Evolutionary conservation across 2,888 invertebrate species (phyloP).

Genomic region (Copidosoma aretas): DNA sequence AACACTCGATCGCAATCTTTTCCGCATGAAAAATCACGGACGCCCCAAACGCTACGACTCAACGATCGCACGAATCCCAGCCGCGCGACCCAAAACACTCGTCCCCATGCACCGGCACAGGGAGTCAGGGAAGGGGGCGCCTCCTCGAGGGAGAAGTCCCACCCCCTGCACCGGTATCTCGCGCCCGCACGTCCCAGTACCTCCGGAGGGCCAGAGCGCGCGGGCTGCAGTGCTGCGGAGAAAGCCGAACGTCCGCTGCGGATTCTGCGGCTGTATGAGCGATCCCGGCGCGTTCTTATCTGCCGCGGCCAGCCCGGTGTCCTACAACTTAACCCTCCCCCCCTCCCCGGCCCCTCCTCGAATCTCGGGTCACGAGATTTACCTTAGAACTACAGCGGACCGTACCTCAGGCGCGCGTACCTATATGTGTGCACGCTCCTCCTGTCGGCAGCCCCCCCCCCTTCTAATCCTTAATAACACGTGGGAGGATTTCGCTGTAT

Average conservation of each 20-base stretch:
- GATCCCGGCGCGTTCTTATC: conserved; percentile 56
- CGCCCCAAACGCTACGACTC: too few species aligned
- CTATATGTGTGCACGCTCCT: conserved; percentile 19
- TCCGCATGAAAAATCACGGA: too few species aligned
- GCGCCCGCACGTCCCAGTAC: too few species aligned
- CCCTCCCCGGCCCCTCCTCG: conserved; percentile 9
- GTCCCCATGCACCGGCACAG: too few species aligned
- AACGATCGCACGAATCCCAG: too few species aligned
- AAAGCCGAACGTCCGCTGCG: conserved; percentile 20
- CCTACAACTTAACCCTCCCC: conserved; percentile 61
- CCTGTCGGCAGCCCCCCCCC: neutral
- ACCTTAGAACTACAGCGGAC: conserved; percentile 37
- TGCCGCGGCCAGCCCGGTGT: conserved; percentile 56
- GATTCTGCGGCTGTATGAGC: conserved; percentile 55
- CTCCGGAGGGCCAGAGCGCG: neutral
- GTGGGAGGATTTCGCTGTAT: conserved; percentile 9
- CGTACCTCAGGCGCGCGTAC: conserved; percentile 9
- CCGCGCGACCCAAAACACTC: too few species aligned
- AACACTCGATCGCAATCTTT: too few species aligned
- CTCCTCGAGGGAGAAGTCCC: conserved; percentile 39
- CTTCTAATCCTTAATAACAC: conserved; percentile 30
- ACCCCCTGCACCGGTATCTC: conserved; percentile 11
- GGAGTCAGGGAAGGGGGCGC: neutral
- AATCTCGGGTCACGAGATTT: conserved; percentile 25
- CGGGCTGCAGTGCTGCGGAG: neutral